Conservation (phyloP, 2,888 invertebrate species). For the Drosophila testacea region DNA sequence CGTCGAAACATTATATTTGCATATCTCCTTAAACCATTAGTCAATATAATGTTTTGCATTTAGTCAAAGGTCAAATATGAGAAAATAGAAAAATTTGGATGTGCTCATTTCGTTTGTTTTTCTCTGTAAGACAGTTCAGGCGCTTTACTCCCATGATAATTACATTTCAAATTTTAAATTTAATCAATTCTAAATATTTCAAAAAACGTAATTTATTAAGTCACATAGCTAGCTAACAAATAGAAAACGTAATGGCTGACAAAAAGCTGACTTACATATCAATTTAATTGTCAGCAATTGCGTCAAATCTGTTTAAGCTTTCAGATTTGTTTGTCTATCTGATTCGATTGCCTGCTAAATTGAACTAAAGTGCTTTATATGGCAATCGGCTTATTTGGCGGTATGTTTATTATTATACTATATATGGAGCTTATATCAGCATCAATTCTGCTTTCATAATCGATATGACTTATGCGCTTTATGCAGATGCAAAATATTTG, state of each 20-base stretch:
- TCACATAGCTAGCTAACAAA: neutral
- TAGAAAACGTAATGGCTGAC: neutral
- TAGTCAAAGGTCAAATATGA: neutral
- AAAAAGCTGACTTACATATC: slow-evolving; percentile 1
- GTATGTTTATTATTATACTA: slow-evolving; percentile 12
- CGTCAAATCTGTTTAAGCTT: neutral
- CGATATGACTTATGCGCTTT: slow-evolving; percentile 46
- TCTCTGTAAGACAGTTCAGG: slow-evolving; percentile 17
- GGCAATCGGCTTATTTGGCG: slow-evolving; percentile 44
- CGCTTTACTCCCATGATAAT: slow-evolving; percentile 32
- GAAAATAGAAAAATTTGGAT: neutral
- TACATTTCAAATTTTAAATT: neutral
- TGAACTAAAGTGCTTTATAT: slow-evolving; percentile 10
- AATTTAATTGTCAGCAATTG: slow-evolving; percentile 1
- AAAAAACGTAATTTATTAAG: neutral
- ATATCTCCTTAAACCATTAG: neutral
- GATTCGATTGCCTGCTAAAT: slow-evolving; percentile 21
- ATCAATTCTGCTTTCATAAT: slow-evolving; percentile 34
- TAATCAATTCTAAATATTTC: no score
- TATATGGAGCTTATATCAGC: slow-evolving; percentile 19
- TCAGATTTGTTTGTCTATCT: slow-evolving; percentile 13
- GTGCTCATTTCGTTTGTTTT: neutral
- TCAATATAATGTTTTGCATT: slow-evolving; percentile 16
- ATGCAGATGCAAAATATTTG: slow-evolving; percentile 37
- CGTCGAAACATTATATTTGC: slow-evolving; percentile 14